A percentile compares a stretch with the other conserved stretches of the same genome.
phyloP scores from a whole-genome alignment of 2,888 invertebrate species.

The Fissipunctia ypsillon region DNA sequence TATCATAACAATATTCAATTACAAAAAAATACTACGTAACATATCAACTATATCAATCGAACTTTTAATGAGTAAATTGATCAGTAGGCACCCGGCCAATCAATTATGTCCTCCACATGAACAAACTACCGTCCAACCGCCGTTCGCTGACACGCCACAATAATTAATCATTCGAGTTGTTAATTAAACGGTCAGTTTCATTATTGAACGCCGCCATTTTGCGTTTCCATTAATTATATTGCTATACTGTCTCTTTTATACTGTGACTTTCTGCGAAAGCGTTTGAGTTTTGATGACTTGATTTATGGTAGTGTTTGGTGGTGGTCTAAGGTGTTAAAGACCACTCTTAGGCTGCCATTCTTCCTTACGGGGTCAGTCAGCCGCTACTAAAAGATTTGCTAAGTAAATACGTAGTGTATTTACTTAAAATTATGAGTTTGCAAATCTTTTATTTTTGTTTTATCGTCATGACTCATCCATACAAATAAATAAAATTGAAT shows the following conservation, averaged over 20 bases:
- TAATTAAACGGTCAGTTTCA: slow-evolving; percentile 59
- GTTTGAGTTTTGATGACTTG: slow-evolving; percentile 23
- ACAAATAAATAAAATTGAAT: too few species aligned
- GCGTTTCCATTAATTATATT: slow-evolving; percentile 36
- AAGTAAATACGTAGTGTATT: too few species aligned
- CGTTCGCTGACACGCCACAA: slow-evolving; percentile 31
- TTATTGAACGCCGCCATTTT: slow-evolving; percentile 45
- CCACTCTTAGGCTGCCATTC: too few species aligned
- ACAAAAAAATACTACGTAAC: background rate
- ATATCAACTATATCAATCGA: slow-evolving; percentile 8
- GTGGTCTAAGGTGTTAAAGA: background rate
- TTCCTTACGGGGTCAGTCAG: too few species aligned
- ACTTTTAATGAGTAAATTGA: slow-evolving; percentile 1
- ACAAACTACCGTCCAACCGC: slow-evolving; percentile 9
- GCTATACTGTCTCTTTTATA: background rate
- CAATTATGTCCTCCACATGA: slow-evolving; percentile 25
- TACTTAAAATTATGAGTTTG: too few species aligned
- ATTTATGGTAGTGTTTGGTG: slow-evolving; percentile 1
- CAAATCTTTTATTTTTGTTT: too few species aligned
- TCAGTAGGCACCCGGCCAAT: slow-evolving; percentile 1
- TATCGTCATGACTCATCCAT: too few species aligned
- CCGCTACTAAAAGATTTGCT: too few species aligned
- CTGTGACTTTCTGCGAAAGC: slow-evolving; percentile 9
- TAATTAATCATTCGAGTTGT: slow-evolving; percentile 45
- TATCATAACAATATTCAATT: background rate